Conservation (phyloP, 2,888 invertebrate species). For the Cinara cedri region DNA sequence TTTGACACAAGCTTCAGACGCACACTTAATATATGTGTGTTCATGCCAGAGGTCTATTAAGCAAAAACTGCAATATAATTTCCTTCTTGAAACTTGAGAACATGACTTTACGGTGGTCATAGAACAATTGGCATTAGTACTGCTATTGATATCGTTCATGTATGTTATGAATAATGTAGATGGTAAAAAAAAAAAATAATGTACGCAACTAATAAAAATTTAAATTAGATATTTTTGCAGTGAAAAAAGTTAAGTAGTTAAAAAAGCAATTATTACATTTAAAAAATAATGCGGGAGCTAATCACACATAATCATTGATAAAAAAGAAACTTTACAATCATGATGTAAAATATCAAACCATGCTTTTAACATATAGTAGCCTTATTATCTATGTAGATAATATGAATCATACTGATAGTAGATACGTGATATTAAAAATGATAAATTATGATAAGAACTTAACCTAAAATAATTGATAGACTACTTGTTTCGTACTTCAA, state of each 20-base stretch:
- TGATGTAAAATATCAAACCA: no score
- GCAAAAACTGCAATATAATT: slow-evolving; percentile 29
- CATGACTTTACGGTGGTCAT: background rate
- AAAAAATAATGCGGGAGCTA: slow-evolving; percentile 4
- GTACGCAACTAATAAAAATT: no score
- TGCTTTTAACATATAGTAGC: no score
- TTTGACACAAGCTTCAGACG: background rate
- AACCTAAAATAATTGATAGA: background rate
- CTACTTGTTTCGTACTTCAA: slow-evolving; percentile 39
- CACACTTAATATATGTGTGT: slow-evolving; percentile 39
- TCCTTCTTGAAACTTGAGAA: background rate
- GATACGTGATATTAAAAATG: background rate
- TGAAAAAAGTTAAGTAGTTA: no score
- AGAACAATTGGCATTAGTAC: background rate
- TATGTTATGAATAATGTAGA: background rate
- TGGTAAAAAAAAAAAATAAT: background rate
- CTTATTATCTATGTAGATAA: no score
- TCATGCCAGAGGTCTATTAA: slow-evolving; percentile 37
- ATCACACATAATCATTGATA: no score
- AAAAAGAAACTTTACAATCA: no score
- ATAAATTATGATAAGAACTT: slow-evolving; percentile 30
- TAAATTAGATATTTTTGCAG: no score
- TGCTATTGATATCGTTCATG: background rate
- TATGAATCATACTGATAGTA: no score
- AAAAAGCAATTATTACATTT: background rate